Conservation (phyloP, 2,888 invertebrate genomes). For the Brenthis hecate region DNA sequence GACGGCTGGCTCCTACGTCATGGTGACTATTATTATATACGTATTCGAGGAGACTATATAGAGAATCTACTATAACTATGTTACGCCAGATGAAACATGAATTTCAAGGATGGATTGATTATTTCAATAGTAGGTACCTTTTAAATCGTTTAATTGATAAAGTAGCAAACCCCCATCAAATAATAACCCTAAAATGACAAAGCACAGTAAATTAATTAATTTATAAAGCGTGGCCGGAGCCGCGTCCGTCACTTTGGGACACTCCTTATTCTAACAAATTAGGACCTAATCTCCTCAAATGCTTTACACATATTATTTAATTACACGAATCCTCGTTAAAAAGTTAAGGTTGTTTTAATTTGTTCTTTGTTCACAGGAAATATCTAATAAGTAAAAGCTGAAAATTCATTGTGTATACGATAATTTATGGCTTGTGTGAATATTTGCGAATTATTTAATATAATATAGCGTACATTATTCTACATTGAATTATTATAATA, state of each 20-base stretch:
- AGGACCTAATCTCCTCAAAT: constrained; percentile 17
- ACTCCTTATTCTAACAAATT: constrained; percentile 18
- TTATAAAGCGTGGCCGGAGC: constrained; percentile 14
- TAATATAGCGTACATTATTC: no score
- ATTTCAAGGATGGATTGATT: neutral
- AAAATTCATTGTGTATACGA: no score
- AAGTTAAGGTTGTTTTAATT: constrained; percentile 8
- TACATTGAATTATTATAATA: no score
- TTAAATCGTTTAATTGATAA: neutral
- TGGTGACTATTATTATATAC: no score
- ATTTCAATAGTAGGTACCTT: neutral
- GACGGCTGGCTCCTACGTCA: no score
- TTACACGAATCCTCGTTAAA: constrained; percentile 9
- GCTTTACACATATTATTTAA: constrained; percentile 21
- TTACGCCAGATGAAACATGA: no score
- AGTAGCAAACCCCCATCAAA: constrained; percentile 2
- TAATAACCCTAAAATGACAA: constrained; percentile 13
- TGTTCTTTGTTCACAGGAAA: neutral
- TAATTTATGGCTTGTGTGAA: no score
- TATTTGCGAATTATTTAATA: no score
- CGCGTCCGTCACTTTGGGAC: constrained; percentile 19
- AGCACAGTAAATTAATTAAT: constrained; percentile 15
- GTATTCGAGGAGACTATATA: no score
- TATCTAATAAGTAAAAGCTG: neutral
- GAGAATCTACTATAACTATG: no score